Evolutionary conservation across 2,797 vertebrate species (phyloP).

Genomic region (Crax fasciolata): DNA sequence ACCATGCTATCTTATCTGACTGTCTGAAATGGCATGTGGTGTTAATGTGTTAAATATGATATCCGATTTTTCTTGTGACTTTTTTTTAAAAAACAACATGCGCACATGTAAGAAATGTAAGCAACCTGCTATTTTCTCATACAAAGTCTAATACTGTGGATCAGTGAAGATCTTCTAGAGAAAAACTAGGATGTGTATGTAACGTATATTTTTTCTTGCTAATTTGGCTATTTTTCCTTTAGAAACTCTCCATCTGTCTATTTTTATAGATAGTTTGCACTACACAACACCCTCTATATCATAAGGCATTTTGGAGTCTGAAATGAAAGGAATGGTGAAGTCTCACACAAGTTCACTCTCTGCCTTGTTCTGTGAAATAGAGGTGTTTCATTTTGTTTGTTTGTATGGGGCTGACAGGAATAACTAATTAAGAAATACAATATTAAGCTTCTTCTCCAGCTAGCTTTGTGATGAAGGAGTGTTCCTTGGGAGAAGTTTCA

Average conservation of each 20-base stretch:
- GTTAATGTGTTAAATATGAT: slow-evolving; percentile 69
- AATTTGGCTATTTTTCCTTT: slow-evolving; percentile 31
- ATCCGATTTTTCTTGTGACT: slow-evolving; percentile 39
- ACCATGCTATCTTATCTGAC: slow-evolving; percentile 51
- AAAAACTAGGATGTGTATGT: not conserved
- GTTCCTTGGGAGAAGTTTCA: not conserved
- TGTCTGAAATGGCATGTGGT: slow-evolving; percentile 56
- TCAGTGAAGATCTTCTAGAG: slow-evolving; percentile 36
- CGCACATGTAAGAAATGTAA: not conserved
- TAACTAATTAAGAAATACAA: not conserved
- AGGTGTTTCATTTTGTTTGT: not conserved
- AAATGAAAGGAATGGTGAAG: not conserved
- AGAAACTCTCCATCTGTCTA: not conserved
- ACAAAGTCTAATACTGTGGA: slow-evolving; percentile 8
- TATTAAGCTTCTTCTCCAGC: not conserved
- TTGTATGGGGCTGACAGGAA: not conserved
- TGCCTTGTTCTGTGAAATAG: not conserved
- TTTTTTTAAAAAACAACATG: slow-evolving; percentile 30
- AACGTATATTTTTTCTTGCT: slow-evolving; percentile 3
- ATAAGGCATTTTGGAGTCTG: not conserved
- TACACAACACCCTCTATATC: not conserved
- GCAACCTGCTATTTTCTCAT: slow-evolving; percentile 42
- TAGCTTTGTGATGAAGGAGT: not conserved
- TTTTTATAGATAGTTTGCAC: not conserved
- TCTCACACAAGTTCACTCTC: not conserved